Percentiles rank a stretch among this genome's conserved stretches.
These are phyloP conservation scores for Hoplodrina ambigua DNA, from an alignment of 2,888 invertebrate genomes.

Conservation along the genomic window DNA sequence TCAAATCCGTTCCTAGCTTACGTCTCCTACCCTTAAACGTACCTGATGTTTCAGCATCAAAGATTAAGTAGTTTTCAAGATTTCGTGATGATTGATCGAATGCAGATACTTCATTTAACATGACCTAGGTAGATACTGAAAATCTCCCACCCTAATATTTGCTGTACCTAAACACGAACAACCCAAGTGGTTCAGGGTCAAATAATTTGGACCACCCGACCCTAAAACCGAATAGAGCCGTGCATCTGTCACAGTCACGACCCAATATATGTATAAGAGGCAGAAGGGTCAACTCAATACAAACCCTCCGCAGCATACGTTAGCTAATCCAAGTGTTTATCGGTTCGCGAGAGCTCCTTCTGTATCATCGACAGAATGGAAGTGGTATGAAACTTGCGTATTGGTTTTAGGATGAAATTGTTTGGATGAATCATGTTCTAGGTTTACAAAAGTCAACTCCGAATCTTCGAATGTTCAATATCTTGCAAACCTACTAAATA, in stretches of 20 bases:
- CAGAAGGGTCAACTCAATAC: slow-evolving; percentile 53
- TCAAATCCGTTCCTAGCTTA: no score
- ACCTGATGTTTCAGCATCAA: no score
- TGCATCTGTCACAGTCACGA: slow-evolving; percentile 46
- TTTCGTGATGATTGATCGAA: no score
- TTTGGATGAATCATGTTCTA: background rate
- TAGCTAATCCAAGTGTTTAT: slow-evolving; percentile 51
- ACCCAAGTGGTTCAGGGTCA: slow-evolving; percentile 23
- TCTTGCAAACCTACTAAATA: no score
- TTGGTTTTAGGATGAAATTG: background rate
- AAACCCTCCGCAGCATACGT: slow-evolving; percentile 49
- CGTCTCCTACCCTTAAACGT: no score
- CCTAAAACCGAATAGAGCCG: slow-evolving; percentile 31
- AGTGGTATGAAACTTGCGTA: background rate
- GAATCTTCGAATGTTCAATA: no score
- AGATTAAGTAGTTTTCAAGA: no score
- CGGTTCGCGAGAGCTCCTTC: slow-evolving; percentile 23
- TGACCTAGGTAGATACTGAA: no score
- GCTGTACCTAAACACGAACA: background rate
- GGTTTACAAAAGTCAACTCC: background rate
- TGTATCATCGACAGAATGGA: slow-evolving; percentile 7
- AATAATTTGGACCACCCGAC: slow-evolving; percentile 25
- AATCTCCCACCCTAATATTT: background rate
- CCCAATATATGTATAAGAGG: slow-evolving; percentile 42
- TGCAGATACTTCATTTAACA: background rate